Base-by-base conservation (phyloP, 2,888 invertebrate species). In the Aradus depressus region DNA sequence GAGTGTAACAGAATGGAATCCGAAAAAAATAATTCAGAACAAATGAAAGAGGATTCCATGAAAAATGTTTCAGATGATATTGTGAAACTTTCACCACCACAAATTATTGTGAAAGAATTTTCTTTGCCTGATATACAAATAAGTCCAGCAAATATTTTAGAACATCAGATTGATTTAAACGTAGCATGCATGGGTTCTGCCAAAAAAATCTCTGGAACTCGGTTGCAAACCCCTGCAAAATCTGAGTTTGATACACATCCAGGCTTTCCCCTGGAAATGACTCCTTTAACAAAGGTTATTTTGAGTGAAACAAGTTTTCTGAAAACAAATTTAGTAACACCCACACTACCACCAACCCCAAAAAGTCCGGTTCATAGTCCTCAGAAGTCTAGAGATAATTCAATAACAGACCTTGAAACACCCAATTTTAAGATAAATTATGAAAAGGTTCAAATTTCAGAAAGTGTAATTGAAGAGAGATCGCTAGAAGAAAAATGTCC, bases 151-250 rank as follows among this genome's bases (percentile, higher is more conserved):
- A n/a, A n/a, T n/a, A n/a, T n/a, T n/a, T n/a, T n/a, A n/a, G n/a
- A n/a, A n/a, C n/a, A n/a, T n/a, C n/a, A n/a, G n/a, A n/a, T n/a
- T n/a, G n/a, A n/a, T n/a, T n/a, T n/a, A 38, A 28, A 28, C 6
- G 28, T 28, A 28, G 8, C n/a, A n/a, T n/a, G n/a, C n/a, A n/a
- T n/a, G n/a, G n/a, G n/a, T n/a, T n/a, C n/a, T n/a, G n/a, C n/a
- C n/a, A n/a, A n/a, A n/a, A n/a, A n/a, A n/a, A n/a, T n/a, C n/a
- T n/a, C n/a, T n/a, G n/a, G n/a, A n/a, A n/a, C n/a, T n/a, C n/a
- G n/a, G n/a, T n/a, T 52, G 16, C 44, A 55, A 34, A 55, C 52
- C 1, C 55, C 55, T 19, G 55, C 52, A 4, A 55, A 52, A 38
- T 26, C 47, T n/a, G 10, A 22, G 12, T 31, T 38, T 34, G 47